Evolutionary conservation across 2,797 vertebrate species (phyloP), one percentile per base, ranked within the genome.

Genomic region (Eospalax fontanierii): DNA sequence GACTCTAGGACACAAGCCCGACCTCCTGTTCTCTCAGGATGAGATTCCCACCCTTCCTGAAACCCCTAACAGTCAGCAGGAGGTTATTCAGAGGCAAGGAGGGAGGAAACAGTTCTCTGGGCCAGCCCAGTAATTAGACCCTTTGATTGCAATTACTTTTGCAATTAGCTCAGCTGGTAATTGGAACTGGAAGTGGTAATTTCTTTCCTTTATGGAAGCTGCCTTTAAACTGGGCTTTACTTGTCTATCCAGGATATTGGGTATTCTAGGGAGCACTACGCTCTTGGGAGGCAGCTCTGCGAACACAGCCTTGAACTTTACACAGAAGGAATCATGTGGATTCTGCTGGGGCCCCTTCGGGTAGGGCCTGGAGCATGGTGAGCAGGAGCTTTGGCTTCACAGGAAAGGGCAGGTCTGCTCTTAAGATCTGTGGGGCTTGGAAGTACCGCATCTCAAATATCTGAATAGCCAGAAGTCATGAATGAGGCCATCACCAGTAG

Each of bases 121-220:
- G 97, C 98, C 97, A 98, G 97, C 89, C 97, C 98, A 96, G 88
- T 98, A 98, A 98, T 98, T 98, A 98, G 98, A 95, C 88, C 97
- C 97, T 98, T 98, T 97, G 97, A 95, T 98, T 97, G 97, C 98
- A 98, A 98, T 98, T 98, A 98, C 97, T 98, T 98, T 98, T 98
- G 97, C 98, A 98, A 98, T 98, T 98, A 98, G 97, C 93, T 97
- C 97, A 98, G 97, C 94, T 97, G 97, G 96, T 98, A 98, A 98
- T 98, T 98, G 98, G 97, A 98, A 97, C 96, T 94, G 97, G 97
- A 98, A 97, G 98, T 97, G 97, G 96, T 80, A 97, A 98, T 97
- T 97, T 97, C 95, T 95, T 89, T 93, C 97, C 95, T 96, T 96
- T 91, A 87, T 0, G 0, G 92, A 65, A 24, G 68, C 80, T 74